Evolutionary conservation across 1,140 invertebrate genomes (phyloP).

Genomic region (Hydropsyche tenuis): DNA sequence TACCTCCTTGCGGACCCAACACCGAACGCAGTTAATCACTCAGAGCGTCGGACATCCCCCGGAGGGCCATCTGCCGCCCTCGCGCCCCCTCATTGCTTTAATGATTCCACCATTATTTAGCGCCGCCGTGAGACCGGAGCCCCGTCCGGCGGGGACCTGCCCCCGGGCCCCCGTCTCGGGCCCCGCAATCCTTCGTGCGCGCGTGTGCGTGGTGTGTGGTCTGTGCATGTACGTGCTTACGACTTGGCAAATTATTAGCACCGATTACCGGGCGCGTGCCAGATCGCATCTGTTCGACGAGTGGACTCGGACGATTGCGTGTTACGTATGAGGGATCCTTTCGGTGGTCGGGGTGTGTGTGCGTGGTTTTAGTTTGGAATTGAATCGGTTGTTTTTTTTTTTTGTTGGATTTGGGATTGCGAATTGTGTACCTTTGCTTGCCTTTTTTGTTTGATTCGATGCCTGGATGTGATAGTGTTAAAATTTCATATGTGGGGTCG

Average conservation of each 20-base stretch:
- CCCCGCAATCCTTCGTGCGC: conserved; percentile 22
- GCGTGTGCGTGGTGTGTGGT: neutral
- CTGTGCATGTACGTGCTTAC: conserved; percentile 22
- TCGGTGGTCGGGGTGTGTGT: too few species aligned
- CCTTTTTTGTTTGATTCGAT: too few species aligned
- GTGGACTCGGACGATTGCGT: too few species aligned
- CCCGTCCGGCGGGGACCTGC: neutral
- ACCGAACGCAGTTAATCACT: conserved; percentile 43
- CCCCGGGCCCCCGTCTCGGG: conserved; percentile 10
- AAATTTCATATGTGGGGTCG: neutral
- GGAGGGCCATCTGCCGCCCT: conserved; percentile 35
- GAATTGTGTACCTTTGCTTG: too few species aligned
- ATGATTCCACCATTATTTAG: conserved; percentile 45
- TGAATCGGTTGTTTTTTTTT: too few species aligned
- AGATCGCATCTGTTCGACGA: conserved; percentile 9
- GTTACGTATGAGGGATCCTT: too few species aligned
- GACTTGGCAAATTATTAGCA: conserved; percentile 39
- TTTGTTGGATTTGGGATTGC: too few species aligned
- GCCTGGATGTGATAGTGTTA: neutral
- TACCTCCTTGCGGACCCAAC: neutral
- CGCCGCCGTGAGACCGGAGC: conserved; percentile 40
- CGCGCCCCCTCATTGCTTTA: conserved; percentile 36
- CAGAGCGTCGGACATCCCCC: conserved; percentile 36
- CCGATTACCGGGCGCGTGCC: conserved; percentile 27
- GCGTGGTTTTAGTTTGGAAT: too few species aligned